These are phyloP conservation scores for Cephalotes varians DNA, from an alignment of 2,888 invertebrate genomes.

Conservation along the genomic window DNA sequence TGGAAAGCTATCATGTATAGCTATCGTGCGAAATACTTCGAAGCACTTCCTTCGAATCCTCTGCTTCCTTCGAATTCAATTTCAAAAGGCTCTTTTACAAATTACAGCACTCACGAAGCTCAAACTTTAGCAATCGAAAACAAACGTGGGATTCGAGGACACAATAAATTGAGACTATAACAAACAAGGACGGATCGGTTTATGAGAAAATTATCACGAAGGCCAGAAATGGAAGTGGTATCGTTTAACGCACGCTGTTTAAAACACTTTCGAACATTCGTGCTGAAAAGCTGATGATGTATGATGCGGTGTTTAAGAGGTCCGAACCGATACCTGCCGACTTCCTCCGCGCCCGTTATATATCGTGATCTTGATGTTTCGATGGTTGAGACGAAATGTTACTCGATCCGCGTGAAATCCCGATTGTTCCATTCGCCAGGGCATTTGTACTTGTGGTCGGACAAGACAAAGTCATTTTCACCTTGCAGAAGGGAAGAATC, in stretches of 20 bases:
- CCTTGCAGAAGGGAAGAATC: conserved; percentile 30
- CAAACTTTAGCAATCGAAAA: neutral
- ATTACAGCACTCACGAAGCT: neutral
- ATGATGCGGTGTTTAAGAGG: conserved; percentile 35
- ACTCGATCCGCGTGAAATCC: conserved; percentile 77
- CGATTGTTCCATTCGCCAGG: conserved; percentile 71
- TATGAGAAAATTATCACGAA: conserved; percentile 44
- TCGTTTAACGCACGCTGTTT: conserved; percentile 13
- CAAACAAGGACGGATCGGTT: conserved; percentile 41
- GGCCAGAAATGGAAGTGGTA: conserved; percentile 8
- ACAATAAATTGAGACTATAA: conserved; percentile 34
- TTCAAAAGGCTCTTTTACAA: conserved; percentile 1
- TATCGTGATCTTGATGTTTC: conserved; percentile 59
- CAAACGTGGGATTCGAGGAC: conserved; percentile 31
- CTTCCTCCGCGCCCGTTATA: conserved; percentile 45
- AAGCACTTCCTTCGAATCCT: neutral
- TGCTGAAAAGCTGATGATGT: conserved; percentile 48
- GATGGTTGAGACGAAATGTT: conserved; percentile 63
- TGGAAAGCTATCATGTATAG: neutral
- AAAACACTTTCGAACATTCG: conserved; percentile 39
- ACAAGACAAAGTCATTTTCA: conserved; percentile 46
- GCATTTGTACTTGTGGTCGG: conserved; percentile 39
- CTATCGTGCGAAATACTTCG: conserved; percentile 31
- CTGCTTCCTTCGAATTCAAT: neutral
- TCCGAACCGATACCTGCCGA: conserved; percentile 59